phyloP scores from a whole-genome alignment of 2,113 vertebrate genomes.

The Catharus bicknelli region DNA sequence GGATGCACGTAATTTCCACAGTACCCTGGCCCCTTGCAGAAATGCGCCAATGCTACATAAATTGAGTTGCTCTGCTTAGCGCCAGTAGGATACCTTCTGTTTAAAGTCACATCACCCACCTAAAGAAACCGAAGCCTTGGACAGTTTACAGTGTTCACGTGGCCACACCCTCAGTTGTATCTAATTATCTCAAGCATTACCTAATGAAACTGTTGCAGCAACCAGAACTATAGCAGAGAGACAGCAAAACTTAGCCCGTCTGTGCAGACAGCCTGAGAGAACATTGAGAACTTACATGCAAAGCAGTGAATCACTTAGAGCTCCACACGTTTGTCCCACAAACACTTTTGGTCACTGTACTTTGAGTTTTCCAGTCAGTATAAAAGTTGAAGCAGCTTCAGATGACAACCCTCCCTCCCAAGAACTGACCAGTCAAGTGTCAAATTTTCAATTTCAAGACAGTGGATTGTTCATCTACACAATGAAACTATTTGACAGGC shows the following conservation, averaged over 20 bases:
- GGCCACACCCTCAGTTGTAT: background rate
- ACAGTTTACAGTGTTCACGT: background rate
- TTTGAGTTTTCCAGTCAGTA: background rate
- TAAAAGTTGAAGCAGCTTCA: background rate
- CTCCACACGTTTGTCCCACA: accelerated
- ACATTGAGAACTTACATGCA: accelerated
- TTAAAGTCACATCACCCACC: background rate
- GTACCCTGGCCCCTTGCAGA: background rate
- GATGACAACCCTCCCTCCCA: accelerated
- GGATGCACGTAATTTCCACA: accelerated
- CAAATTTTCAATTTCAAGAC: background rate
- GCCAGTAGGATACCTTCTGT: background rate
- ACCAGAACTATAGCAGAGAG: background rate
- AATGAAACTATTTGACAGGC: background rate
- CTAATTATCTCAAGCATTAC: slow-evolving; percentile 27
- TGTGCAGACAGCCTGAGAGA: background rate
- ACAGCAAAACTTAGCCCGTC: background rate
- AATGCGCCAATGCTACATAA: background rate
- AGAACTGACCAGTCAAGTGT: background rate
- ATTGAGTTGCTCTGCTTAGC: background rate
- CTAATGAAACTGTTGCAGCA: slow-evolving; percentile 27
- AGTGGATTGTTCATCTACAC: background rate
- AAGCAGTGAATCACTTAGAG: background rate
- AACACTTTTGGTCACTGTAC: accelerated
- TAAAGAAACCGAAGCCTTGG: background rate